Conservation (phyloP, 2,797 vertebrate species). For the Spinibarbus caldwelli region DNA sequence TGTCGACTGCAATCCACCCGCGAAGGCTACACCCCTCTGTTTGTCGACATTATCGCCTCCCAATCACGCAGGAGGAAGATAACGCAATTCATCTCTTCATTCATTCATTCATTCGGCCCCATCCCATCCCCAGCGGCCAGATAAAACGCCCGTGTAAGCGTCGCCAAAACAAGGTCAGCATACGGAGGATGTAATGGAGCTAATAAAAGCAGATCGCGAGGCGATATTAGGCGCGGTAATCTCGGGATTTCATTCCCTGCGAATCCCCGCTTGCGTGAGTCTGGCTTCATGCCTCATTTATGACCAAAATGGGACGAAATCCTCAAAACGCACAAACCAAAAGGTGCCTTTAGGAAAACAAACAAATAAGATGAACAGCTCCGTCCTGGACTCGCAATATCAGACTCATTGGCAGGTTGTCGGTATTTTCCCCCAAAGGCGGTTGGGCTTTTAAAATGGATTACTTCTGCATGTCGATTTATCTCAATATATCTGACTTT, state of each 20-base stretch:
- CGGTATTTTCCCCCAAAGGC: conserved; percentile 58
- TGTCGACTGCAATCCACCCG: conserved; percentile 56
- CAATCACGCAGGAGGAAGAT: conserved; percentile 61
- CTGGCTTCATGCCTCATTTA: conserved; percentile 39
- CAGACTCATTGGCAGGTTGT: conserved; percentile 61
- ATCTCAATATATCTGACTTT: conserved; percentile 50
- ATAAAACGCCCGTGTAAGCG: conserved; percentile 52
- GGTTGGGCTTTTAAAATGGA: conserved; percentile 75
- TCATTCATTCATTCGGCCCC: conserved; percentile 49
- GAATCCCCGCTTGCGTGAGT: conserved; percentile 53
- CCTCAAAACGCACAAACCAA: conserved; percentile 19
- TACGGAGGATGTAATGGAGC: conserved; percentile 23
- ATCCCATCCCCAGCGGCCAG: conserved; percentile 13
- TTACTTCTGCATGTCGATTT: conserved; percentile 73
- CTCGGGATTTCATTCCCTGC: conserved; percentile 43
- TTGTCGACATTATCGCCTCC: conserved; percentile 60
- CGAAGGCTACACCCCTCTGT: conserved; percentile 43
- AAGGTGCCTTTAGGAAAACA: conserved; percentile 59
- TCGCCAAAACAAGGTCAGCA: conserved; percentile 45
- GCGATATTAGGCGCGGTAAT: conserved; percentile 56
- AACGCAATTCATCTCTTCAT: conserved; percentile 64
- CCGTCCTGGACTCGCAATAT: conserved; percentile 56
- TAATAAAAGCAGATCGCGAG: conserved; percentile 48
- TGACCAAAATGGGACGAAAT: conserved; percentile 39
- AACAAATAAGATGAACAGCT: conserved; percentile 61